Conservation (phyloP, 2,888 invertebrate species). For the Coelopa pilipes region DNA sequence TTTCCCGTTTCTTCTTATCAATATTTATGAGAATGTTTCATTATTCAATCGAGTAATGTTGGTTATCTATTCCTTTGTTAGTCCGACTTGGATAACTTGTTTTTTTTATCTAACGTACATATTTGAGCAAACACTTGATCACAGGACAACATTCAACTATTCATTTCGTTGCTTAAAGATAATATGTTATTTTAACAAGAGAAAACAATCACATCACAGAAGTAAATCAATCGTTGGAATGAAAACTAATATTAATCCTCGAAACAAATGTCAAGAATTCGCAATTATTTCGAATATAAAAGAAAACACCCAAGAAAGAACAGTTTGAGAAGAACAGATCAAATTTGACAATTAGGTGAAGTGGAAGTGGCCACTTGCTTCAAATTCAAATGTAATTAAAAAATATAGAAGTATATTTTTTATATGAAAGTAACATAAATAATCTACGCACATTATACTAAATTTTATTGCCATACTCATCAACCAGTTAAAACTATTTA, state of each 20-base stretch:
- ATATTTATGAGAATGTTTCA: not conserved
- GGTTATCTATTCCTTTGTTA: not conserved
- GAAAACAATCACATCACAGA: constrained; percentile 4
- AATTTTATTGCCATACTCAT: not conserved
- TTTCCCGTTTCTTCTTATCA: not conserved
- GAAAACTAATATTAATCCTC: not conserved
- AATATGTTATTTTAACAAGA: not conserved
- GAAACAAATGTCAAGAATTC: constrained; percentile 8
- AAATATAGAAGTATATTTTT: not conserved
- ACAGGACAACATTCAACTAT: not conserved
- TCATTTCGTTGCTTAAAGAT: too few relatives aligned
- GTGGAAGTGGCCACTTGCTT: not conserved
- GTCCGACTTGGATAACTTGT: not conserved
- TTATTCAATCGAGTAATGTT: not conserved
- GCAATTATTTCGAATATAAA: not conserved
- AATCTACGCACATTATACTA: too few relatives aligned
- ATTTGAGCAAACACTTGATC: constrained; percentile 22
- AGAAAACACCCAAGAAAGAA: not conserved
- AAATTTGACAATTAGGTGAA: not conserved
- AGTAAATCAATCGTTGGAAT: not conserved
- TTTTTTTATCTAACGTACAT: constrained; percentile 6
- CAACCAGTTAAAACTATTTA: not conserved
- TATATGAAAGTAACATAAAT: not conserved
- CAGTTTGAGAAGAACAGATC: constrained; percentile 11
- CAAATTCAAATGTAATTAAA: not conserved